Evolutionary conservation across 2,113 vertebrate species (phyloP).

Genomic region (Solenodon paradoxus): DNA sequence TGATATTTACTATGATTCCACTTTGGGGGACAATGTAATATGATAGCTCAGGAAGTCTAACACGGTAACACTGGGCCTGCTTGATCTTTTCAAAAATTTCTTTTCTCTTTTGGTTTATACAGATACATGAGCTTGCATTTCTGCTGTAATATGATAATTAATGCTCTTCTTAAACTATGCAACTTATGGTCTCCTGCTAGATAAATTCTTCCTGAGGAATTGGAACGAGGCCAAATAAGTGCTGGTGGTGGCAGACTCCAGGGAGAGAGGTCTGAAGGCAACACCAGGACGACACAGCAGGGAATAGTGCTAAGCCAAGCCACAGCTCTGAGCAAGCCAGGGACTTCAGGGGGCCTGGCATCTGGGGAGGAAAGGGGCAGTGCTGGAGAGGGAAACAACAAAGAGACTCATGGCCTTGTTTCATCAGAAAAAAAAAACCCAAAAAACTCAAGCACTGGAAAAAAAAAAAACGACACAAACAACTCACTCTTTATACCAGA

Average conservation of each 20-base stretch:
- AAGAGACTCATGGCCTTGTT: not conserved
- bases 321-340: not conserved
- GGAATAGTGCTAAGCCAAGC: not conserved
- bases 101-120: not conserved
- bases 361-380: not conserved
- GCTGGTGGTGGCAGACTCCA: not conserved
- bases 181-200: not conserved
- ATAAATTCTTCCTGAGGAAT: not conserved
- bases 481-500: not conserved
- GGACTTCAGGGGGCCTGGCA: no score
- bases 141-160: not conserved
- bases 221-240: not conserved
- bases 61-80: not conserved
- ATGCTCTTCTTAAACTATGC: not conserved
- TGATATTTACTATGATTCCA: not conserved
- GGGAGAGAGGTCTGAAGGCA: not conserved
- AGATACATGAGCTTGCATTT: not conserved
- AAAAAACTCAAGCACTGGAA: not conserved
- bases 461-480: not conserved
- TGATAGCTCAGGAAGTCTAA: not conserved
- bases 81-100: not conserved
- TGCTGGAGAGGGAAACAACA: not conserved
- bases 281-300: rapidly evolving
- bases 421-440: not conserved
- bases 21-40: not conserved